phyloP scores from a whole-genome alignment of 2,888 invertebrate genomes.

The Habroteleia sp. region DNA sequence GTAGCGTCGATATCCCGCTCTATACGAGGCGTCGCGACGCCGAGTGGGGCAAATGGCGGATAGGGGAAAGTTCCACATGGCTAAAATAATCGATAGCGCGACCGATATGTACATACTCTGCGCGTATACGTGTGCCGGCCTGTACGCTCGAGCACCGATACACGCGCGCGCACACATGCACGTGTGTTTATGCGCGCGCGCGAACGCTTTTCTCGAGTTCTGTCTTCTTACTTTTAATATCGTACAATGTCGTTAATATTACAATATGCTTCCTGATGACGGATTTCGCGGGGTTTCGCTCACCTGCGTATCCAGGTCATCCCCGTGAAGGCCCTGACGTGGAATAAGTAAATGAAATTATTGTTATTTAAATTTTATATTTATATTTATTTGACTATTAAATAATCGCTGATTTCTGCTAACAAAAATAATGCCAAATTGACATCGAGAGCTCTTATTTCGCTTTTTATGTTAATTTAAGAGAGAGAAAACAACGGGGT shows the following conservation, averaged over 20 bases:
- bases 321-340: no score
- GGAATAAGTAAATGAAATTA: no score
- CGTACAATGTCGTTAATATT: slow-evolving; percentile 23
- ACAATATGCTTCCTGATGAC: slow-evolving; percentile 4
- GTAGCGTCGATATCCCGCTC: slow-evolving; percentile 80
- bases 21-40: slow-evolving; percentile 77
- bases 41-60: slow-evolving; percentile 71
- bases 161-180: background rate
- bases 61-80: slow-evolving; percentile 79
- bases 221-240: slow-evolving; percentile 37
- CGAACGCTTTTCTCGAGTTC: slow-evolving; percentile 28
- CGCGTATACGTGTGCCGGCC: slow-evolving; percentile 29
- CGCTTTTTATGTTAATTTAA: no score
- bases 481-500: no score
- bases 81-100: slow-evolving; percentile 80
- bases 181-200: slow-evolving; percentile 20
- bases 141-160: slow-evolving; percentile 14
- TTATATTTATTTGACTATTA: no score
- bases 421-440: no score
- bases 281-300: no score
- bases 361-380: no score
- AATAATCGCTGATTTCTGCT: no score
- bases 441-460: no score
- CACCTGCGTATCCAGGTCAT: no score
- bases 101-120: slow-evolving; percentile 76